These are phyloP conservation scores for Ericerus pela DNA, from an alignment of 1,140 invertebrate genomes.

Conservation along the genomic window DNA sequence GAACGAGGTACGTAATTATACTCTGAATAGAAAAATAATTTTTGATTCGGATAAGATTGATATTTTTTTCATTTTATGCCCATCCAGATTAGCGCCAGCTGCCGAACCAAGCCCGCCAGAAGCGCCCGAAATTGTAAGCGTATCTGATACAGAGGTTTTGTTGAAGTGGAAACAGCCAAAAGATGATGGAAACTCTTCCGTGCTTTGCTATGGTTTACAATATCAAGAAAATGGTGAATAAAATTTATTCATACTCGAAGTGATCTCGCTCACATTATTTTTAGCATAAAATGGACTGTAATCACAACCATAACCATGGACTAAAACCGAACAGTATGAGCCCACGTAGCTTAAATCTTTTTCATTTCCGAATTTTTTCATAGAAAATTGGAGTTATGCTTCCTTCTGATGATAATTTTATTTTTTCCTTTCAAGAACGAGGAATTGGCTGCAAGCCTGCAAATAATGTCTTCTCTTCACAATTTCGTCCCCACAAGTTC, in stretches of 20 bases:
- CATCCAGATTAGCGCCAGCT: constrained; percentile 47
- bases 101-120: constrained; percentile 67
- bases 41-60: not conserved
- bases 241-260: constrained; percentile 18
- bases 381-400: not conserved
- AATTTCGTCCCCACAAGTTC: no score
- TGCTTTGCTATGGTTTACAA: constrained; percentile 72
- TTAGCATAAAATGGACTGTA: no score
- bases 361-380: not conserved
- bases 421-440: no score
- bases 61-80: not conserved
- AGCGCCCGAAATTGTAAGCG: constrained; percentile 63
- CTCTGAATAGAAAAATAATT: not conserved
- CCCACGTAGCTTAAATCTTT: not conserved
- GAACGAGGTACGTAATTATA: constrained; percentile 34
- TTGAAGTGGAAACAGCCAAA: constrained; percentile 77
- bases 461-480: no score
- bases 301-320: no score
- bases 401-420: no score
- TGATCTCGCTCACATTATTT: not conserved
- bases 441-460: no score
- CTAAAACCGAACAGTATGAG: no score
- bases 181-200: constrained; percentile 64
- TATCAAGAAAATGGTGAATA: constrained; percentile 44
- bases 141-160: constrained; percentile 73